Percentiles rank a stretch among this genome's conserved stretches.
These are phyloP conservation scores for Epirrhoe alternata DNA, from an alignment of 2,888 invertebrate species.

Conservation along the genomic window DNA sequence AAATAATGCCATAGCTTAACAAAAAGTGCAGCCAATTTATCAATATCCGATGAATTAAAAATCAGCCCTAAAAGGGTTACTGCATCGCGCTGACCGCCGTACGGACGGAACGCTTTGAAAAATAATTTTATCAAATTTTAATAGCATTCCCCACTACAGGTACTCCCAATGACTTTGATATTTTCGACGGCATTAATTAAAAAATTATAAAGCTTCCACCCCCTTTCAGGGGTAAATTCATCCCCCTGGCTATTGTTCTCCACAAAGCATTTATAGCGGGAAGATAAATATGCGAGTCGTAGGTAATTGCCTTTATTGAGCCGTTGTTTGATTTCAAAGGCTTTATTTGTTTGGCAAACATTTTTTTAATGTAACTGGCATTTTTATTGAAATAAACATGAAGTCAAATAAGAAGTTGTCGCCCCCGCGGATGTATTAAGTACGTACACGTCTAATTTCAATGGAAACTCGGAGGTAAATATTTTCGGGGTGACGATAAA, in stretches of 20 bases:
- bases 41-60: slow-evolving; percentile 28
- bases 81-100: slow-evolving; percentile 40
- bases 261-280: slow-evolving; percentile 55
- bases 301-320: slow-evolving; percentile 83
- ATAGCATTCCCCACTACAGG: slow-evolving; percentile 74
- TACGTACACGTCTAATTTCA: slow-evolving; percentile 33
- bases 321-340: slow-evolving; percentile 80
- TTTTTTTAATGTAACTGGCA: slow-evolving; percentile 33
- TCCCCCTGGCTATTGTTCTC: slow-evolving; percentile 49
- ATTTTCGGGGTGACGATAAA: slow-evolving; percentile 58
- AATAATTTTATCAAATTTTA: slow-evolving; percentile 71
- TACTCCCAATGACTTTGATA: slow-evolving; percentile 81
- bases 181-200: slow-evolving; percentile 84
- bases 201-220: slow-evolving; percentile 82
- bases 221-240: slow-evolving; percentile 45
- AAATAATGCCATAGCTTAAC: slow-evolving; percentile 14
- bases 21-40: slow-evolving; percentile 18
- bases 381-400: slow-evolving; percentile 34
- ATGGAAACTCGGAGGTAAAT: slow-evolving; percentile 54
- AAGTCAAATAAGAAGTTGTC: slow-evolving; percentile 34
- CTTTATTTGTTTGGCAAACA: slow-evolving; percentile 60
- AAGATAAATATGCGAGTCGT: slow-evolving; percentile 81
- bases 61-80: slow-evolving; percentile 36
- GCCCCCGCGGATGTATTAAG: slow-evolving; percentile 20
- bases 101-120: slow-evolving; percentile 68